These are phyloP conservation scores for Lypha dubia DNA, from an alignment of 2,888 invertebrate species.

Conservation along the genomic window DNA sequence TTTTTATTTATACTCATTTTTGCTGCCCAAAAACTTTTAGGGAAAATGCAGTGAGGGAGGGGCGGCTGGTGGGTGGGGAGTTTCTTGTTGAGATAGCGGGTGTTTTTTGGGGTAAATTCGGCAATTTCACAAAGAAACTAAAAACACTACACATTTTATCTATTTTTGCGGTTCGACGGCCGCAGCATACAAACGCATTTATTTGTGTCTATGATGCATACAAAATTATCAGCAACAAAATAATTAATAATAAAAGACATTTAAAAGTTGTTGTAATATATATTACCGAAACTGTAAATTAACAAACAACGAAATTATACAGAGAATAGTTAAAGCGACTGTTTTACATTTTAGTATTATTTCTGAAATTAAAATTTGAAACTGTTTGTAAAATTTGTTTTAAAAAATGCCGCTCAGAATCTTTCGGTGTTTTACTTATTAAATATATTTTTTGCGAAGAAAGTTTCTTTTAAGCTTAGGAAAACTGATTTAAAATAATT, in stretches of 20 bases:
- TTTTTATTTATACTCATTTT: slow-evolving; percentile 37
- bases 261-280: slow-evolving; percentile 13
- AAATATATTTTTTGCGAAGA: no score
- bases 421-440: no score
- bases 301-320: slow-evolving; percentile 7
- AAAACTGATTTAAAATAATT: no score
- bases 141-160: slow-evolving; percentile 47
- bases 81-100: slow-evolving; percentile 10
- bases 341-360: background rate
- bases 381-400: no score
- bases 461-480: no score
- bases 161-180: slow-evolving; percentile 51
- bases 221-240: slow-evolving; percentile 43
- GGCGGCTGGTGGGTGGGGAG: no score
- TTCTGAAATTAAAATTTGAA: no score
- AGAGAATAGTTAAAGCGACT: background rate
- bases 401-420: no score
- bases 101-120: slow-evolving; percentile 35
- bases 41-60: background rate
- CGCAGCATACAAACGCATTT: slow-evolving; percentile 33
- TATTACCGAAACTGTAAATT: background rate
- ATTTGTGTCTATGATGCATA: slow-evolving; percentile 30
- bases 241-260: slow-evolving; percentile 48
- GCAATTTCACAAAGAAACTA: slow-evolving; percentile 58
- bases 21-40: background rate